phyloP scores from a whole-genome alignment of 2,113 vertebrate genomes.

The Atlantisia rogersi region DNA sequence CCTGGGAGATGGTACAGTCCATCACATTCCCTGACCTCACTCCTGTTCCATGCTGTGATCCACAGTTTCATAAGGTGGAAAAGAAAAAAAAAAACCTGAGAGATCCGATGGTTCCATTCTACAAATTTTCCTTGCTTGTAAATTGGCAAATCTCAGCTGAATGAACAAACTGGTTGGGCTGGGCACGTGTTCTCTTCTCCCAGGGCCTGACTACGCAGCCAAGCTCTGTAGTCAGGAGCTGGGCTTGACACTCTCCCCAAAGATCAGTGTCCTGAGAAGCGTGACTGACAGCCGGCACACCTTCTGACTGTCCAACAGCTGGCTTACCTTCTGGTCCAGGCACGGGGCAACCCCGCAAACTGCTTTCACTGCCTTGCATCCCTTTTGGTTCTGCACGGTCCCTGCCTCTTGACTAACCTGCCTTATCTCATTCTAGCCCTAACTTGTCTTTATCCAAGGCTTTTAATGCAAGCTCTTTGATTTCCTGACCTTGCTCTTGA shows the following conservation, averaged over 20 bases:
- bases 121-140: neutral
- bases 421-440: neutral
- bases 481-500: neutral
- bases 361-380: neutral
- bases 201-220: neutral
- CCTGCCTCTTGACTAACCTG: neutral
- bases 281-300: neutral
- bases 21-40: neutral
- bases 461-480: neutral
- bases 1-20: neutral
- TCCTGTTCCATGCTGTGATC: neutral
- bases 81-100: neutral
- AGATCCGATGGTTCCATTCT: neutral
- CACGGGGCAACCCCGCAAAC: neutral
- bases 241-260: neutral
- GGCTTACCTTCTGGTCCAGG: neutral
- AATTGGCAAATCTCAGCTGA: neutral
- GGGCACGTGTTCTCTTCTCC: neutral
- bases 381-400: neutral
- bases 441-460: neutral
- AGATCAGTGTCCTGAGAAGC: neutral
- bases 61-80: neutral
- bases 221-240: neutral
- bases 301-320: neutral
- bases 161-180: neutral